Conservation (phyloP, 2,113 vertebrate species). For the Pachypanchax playfairii region DNA sequence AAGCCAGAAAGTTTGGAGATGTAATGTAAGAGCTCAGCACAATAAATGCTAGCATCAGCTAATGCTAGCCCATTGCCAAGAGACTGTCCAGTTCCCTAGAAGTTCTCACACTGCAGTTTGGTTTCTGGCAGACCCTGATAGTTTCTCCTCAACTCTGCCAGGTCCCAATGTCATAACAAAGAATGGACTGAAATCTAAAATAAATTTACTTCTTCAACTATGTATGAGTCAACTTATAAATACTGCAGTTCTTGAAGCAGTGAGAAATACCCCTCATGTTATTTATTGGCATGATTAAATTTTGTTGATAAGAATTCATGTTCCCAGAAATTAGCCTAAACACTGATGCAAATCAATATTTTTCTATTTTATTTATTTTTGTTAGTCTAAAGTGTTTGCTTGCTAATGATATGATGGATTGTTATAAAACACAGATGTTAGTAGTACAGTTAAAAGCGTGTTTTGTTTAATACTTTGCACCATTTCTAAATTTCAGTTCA, state of each 20-base stretch:
- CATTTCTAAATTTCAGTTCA: background rate
- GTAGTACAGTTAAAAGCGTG: too few relatives aligned
- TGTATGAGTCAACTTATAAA: conserved; percentile 12
- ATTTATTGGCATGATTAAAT: background rate
- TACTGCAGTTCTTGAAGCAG: background rate
- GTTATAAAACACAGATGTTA: background rate
- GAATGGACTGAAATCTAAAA: conserved; percentile 14
- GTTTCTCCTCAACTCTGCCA: conserved; percentile 19
- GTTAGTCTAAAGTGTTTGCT: background rate
- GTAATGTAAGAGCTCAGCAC: conserved; percentile 13
- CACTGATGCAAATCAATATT: background rate
- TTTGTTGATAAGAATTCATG: background rate
- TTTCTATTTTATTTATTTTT: background rate
- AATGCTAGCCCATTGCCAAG: conserved; percentile 19
- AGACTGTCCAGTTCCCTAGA: conserved; percentile 26
- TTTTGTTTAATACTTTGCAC: background rate
- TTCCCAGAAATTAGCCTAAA: background rate
- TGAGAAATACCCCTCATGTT: background rate
- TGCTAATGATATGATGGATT: background rate
- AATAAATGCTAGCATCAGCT: conserved; percentile 21
- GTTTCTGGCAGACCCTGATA: conserved; percentile 7
- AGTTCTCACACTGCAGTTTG: conserved; percentile 19
- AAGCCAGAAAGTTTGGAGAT: conserved; percentile 31
- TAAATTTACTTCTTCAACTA: conserved; percentile 9
- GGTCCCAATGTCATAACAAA: conserved; percentile 20